Conservation (phyloP, 2,797 vertebrate species). For the Paedocypris micromegethes region DNA sequence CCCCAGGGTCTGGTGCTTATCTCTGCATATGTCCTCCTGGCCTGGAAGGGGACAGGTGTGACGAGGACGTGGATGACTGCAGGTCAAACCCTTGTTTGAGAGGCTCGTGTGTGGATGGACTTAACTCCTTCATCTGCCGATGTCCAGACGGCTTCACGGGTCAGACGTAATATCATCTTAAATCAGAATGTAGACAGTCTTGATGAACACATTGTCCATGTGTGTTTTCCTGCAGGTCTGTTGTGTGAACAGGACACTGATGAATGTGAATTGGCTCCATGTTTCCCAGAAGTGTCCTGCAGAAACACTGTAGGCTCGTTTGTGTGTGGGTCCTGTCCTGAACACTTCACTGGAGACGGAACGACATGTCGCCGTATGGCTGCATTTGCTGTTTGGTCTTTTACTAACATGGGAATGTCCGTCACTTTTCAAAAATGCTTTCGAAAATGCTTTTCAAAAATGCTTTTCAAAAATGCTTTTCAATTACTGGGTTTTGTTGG, state of each 20-base stretch:
- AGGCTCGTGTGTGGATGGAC: conserved; percentile 73
- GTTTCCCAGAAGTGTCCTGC: conserved; percentile 73
- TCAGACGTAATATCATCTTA: conserved; percentile 46
- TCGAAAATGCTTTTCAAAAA: too few relatives aligned
- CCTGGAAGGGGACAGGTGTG: conserved; percentile 73
- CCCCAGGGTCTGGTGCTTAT: conserved; percentile 71
- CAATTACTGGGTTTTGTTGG: too few relatives aligned
- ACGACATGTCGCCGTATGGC: conserved; percentile 69
- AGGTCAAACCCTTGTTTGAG: conserved; percentile 74
- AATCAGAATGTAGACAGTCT: background rate
- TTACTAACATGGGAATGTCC: too few relatives aligned
- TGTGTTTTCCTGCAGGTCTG: conserved; percentile 51
- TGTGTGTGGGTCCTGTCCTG: conserved; percentile 76
- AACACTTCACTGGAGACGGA: conserved; percentile 73
- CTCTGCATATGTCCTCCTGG: conserved; percentile 74
- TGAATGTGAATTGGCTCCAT: conserved; percentile 77
- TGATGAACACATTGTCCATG: too few relatives aligned
- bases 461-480: too few relatives aligned
- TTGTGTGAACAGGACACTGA: conserved; percentile 81
- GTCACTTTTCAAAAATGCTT: too few relatives aligned
- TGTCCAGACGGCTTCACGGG: conserved; percentile 79
- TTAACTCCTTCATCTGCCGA: conserved; percentile 76
- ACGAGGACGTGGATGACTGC: conserved; percentile 74
- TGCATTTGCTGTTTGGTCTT: background rate
- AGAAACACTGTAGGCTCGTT: conserved; percentile 81